Evolutionary conservation across 2,113 vertebrate species (phyloP).

Genomic region (Ctenomys sociabilis): DNA sequence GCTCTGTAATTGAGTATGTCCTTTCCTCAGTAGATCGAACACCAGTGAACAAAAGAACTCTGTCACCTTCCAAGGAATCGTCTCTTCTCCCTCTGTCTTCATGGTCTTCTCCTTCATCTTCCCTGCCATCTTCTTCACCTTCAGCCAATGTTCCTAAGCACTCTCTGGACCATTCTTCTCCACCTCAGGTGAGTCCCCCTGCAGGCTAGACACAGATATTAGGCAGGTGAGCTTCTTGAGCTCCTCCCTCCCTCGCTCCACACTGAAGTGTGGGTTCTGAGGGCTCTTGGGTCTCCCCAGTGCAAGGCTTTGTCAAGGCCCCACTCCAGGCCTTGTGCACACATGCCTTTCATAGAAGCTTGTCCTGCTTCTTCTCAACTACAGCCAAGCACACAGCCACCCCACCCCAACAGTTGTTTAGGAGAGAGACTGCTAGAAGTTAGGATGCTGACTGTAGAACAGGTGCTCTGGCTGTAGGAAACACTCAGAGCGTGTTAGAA

Average conservation of each 20-base stretch:
- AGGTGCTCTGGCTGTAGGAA: not conserved
- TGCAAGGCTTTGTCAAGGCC: not conserved
- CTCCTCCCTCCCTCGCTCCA: not conserved
- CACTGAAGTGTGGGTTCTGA: not conserved
- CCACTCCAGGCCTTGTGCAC: not conserved
- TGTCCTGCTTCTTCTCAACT: not conserved
- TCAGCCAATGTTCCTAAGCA: not conserved
- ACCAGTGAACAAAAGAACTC: constrained; percentile 73
- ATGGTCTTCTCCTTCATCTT: not conserved
- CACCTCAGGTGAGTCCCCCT: constrained; percentile 55
- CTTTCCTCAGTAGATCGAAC: constrained; percentile 81
- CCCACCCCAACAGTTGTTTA: not conserved
- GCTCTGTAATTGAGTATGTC: not conserved
- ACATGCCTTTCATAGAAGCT: not conserved
- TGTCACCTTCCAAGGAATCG: constrained; percentile 50
- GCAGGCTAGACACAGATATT: not conserved
- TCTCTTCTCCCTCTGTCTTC: not conserved
- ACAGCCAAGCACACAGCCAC: not conserved
- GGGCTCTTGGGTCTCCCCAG: not conserved
- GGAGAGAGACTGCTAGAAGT: not conserved
- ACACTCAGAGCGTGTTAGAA: not conserved
- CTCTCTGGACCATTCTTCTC: not conserved
- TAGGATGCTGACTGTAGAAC: not conserved
- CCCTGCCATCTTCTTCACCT: constrained; percentile 32
- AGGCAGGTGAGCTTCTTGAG: not conserved